Percentiles rank a stretch among this genome's conserved stretches.
Conservation (phyloP, 2,888 invertebrate genomes). For the Corythucha ciliata region DNA sequence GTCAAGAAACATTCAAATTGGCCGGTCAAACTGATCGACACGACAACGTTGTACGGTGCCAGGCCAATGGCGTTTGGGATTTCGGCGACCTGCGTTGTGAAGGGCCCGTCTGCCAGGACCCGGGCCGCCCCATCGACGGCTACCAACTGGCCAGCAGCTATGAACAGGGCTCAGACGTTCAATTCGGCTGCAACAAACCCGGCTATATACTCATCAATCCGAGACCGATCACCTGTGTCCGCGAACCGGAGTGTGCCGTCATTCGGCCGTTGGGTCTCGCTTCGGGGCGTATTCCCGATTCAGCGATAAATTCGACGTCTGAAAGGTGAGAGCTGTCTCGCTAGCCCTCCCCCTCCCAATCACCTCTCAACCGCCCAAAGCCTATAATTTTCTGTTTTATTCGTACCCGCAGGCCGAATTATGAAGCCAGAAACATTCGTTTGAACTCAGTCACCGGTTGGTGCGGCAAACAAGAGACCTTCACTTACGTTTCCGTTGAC, state of each 20-base stretch:
- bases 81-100: slow-evolving; percentile 92
- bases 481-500: slow-evolving; percentile 92
- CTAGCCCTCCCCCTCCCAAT: no score
- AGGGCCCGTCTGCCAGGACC: slow-evolving; percentile 94
- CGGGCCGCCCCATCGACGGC: slow-evolving; percentile 88
- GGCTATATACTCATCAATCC: slow-evolving; percentile 89
- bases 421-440: slow-evolving; percentile 80
- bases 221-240: slow-evolving; percentile 77
- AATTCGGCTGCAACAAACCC: slow-evolving; percentile 80
- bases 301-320: slow-evolving; percentile 90
- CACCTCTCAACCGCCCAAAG: neutral
- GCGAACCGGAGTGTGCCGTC: slow-evolving; percentile 89
- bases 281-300: slow-evolving; percentile 86
- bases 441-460: slow-evolving; percentile 89
- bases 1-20: slow-evolving; percentile 88
- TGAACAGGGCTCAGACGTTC: slow-evolving; percentile 77
- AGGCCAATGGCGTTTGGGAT: slow-evolving; percentile 91
- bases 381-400: neutral
- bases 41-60: slow-evolving; percentile 85
- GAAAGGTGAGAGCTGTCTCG: slow-evolving; percentile 58
- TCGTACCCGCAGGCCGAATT: slow-evolving; percentile 54
- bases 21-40: slow-evolving; percentile 86
- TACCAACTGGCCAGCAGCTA: slow-evolving; percentile 53
- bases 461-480: slow-evolving; percentile 95
- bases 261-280: slow-evolving; percentile 83